Conservation (phyloP, 1,140 invertebrate species). For the Idris sp. region DNA sequence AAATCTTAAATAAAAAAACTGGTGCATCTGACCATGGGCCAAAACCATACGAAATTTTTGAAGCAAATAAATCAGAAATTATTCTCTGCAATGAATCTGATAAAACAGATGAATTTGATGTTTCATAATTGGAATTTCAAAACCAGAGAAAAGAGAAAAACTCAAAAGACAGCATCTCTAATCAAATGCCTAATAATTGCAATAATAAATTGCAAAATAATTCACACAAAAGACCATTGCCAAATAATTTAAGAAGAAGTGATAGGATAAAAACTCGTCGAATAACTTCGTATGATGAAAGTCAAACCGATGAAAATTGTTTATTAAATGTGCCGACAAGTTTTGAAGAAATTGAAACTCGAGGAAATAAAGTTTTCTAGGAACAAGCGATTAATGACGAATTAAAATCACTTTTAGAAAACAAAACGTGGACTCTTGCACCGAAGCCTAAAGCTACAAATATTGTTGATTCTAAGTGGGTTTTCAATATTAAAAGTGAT, state of each 20-base stretch:
- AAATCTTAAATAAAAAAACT: too few species aligned
- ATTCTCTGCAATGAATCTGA: too few species aligned
- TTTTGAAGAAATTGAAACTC: slow-evolving; percentile 19
- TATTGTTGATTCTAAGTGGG: too few species aligned
- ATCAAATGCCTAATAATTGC: slow-evolving; percentile 2
- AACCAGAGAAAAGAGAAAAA: too few species aligned
- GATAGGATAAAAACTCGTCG: slow-evolving; percentile 7
- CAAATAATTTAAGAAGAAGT: slow-evolving; percentile 15
- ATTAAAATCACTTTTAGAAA: slow-evolving; percentile 10
- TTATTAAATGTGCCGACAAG: slow-evolving; percentile 22
- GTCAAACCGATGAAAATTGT: slow-evolving; percentile 9
- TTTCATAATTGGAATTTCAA: too few species aligned
- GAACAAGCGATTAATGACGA: slow-evolving; percentile 14
- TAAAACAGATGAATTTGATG: too few species aligned
- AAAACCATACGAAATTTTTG: too few species aligned
- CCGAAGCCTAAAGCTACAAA: too few species aligned
- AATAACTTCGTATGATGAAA: slow-evolving; percentile 12
- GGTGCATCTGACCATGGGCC: too few species aligned
- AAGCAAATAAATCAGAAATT: too few species aligned
- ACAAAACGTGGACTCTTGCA: too few species aligned
- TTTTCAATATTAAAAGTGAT: too few species aligned
- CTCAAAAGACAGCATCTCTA: slow-evolving; percentile 1
- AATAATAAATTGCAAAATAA: slow-evolving; percentile 7
- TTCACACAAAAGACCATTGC: slow-evolving; percentile 2
- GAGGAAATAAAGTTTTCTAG: slow-evolving; percentile 18